Base-by-base conservation (phyloP, 2,113 vertebrate species). In the Heterotis niloticus region DNA sequence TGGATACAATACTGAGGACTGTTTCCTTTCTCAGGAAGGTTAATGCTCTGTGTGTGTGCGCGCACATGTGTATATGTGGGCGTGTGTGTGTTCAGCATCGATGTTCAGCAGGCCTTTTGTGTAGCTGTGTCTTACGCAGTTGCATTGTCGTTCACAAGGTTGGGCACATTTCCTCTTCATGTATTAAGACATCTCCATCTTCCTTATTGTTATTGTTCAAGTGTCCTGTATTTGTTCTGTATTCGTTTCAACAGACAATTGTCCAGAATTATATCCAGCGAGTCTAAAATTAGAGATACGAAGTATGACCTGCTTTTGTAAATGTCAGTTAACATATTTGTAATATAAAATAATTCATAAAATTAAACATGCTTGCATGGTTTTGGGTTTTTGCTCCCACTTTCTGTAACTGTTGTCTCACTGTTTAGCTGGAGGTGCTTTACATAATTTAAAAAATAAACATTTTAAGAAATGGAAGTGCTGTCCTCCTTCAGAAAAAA, bases 11-110 rank as follows among this genome's bases (percentile, higher is more conserved):
- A 54, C 60, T 64, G 69, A 52, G 44, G 2, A 7, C 70, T 20
- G 62, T 81, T 81, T 83, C 77, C 68, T 70, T 81, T 81, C 70
- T 34, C 64, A 44, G 65, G 67, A 52, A 67, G 70, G 81, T 78
- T 75, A 78, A 26, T 26, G 16, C 1, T 67, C 57, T 56, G 34
- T 75, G 26, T 34, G 14, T 77, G 79, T 83, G 71, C 68, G 82
- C 16, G 60, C 16, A 2, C 5, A 5, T 64, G 16, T 16, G 60
- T 64, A 73, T 80, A 29, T 34, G 54, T 54, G 66, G 24, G 26
- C 57, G 28, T 79, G 57, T 52, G 72, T 60, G 66, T 44, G 80
- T 76, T 62, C 64, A 54, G 20, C 73, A 62, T n/a, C n/a, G 68
- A 73, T 44, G 80, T 76, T 62, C 64, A 54, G 20, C 73, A 62